Conservation (phyloP, 2,113 vertebrate species). For the Recurvirostra avosetta region DNA sequence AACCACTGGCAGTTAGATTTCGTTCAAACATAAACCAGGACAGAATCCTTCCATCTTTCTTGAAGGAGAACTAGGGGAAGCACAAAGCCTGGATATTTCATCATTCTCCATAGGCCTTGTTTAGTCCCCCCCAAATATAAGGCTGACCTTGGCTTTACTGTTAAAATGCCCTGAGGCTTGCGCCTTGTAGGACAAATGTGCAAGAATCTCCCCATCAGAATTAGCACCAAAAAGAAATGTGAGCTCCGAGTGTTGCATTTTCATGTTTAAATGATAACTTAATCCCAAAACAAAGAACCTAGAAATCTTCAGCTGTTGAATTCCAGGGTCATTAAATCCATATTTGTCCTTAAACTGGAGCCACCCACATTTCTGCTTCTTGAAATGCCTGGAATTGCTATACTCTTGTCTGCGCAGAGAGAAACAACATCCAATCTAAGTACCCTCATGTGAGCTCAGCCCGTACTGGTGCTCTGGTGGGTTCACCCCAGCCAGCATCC, state of each 20-base stretch:
- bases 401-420: not conserved
- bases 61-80: not conserved
- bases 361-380: not conserved
- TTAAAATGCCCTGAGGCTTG: not conserved
- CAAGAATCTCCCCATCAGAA: not conserved
- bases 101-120: not conserved
- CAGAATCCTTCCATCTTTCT: not conserved
- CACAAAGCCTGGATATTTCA: not conserved
- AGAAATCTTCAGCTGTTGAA: not conserved
- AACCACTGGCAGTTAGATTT: not conserved
- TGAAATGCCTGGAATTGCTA: not conserved
- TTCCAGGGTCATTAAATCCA: not conserved
- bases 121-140: not conserved
- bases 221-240: not conserved
- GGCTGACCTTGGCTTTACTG: not conserved
- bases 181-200: not conserved
- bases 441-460: not conserved
- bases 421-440: not conserved
- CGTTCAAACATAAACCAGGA: not conserved
- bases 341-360: not conserved
- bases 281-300: not conserved
- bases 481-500: accelerated
- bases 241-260: not conserved
- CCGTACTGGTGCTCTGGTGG: not conserved
- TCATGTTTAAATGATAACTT: not conserved